These are phyloP conservation scores for Centroberyx gerrardi DNA, from an alignment of 2,797 vertebrate genomes.

Conservation along the genomic window DNA sequence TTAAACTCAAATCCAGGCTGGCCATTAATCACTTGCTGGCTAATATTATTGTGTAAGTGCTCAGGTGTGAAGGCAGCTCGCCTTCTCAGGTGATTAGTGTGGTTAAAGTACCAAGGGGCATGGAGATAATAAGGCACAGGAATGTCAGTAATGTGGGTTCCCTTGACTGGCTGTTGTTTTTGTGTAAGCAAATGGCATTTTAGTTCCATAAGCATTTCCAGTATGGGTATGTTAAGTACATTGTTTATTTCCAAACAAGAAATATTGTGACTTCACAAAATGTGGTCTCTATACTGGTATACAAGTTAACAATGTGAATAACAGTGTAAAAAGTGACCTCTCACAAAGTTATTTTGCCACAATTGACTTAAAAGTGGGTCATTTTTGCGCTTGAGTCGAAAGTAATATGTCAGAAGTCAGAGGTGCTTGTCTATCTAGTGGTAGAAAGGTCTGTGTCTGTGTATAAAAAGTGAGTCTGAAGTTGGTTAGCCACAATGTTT, in stretches of 20 bases:
- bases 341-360: not conserved
- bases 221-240: not conserved
- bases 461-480: not conserved
- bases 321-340: not conserved
- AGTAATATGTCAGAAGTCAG: not conserved
- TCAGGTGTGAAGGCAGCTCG: constrained; percentile 65
- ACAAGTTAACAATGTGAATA: too few species aligned
- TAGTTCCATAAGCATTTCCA: constrained; percentile 11
- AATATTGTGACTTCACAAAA: not conserved
- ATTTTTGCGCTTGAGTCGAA: not conserved
- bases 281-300: not conserved
- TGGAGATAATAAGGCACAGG: constrained; percentile 71
- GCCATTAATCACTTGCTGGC: not conserved
- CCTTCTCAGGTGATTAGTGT: constrained; percentile 68
- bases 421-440: not conserved
- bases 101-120: constrained; percentile 72
- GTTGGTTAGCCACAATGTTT: not conserved
- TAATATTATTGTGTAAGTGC: constrained; percentile 29
- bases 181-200: constrained; percentile 22
- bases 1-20: not conserved
- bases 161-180: constrained; percentile 40
- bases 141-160: constrained; percentile 75
- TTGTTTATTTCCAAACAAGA: not conserved
- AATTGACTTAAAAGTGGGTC: not conserved
- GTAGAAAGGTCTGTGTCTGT: not conserved